Conservation (phyloP, 2,888 invertebrate species). For the Andrena marginata region DNA sequence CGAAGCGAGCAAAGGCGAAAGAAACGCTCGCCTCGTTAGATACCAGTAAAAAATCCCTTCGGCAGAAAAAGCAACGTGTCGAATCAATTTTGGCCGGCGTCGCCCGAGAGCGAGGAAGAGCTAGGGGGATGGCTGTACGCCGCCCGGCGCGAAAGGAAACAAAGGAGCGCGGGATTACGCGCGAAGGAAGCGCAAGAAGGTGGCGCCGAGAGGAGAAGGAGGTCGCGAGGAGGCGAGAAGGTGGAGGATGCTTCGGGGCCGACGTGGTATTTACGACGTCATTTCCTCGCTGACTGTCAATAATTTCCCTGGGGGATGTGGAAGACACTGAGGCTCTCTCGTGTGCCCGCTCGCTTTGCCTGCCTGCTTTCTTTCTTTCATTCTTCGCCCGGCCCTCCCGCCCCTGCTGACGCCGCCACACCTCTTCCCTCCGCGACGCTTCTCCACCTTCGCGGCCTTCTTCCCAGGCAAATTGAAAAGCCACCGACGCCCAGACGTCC, state of each 20-base stretch:
- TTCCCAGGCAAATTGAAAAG: conserved; percentile 72
- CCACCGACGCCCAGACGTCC: conserved; percentile 56
- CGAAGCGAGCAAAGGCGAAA: not conserved
- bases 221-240: conserved; percentile 31
- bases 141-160: conserved; percentile 62
- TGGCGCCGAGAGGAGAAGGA: conserved; percentile 51
- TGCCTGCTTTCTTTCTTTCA: conserved; percentile 60
- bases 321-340: conserved; percentile 76
- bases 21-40: conserved; percentile 21
- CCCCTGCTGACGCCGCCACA: conserved; percentile 41
- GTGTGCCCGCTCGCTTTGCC: conserved; percentile 47
- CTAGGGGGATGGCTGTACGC: not conserved
- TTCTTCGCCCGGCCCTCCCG: conserved; percentile 34
- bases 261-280: conserved; percentile 84
- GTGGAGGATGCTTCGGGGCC: conserved; percentile 69
- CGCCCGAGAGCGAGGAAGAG: not conserved
- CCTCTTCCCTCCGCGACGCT: conserved; percentile 47
- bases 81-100: conserved; percentile 35
- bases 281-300: conserved; percentile 85
- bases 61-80: conserved; percentile 24
- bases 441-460: conserved; percentile 55
- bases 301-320: conserved; percentile 84
- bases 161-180: conserved; percentile 72
- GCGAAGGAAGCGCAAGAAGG: conserved; percentile 48
- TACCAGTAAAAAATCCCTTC: conserved; percentile 7